Percentiles rank a stretch among this genome's conserved stretches.
Conservation (phyloP, 2,888 invertebrate genomes). For the Eretmocerus hayati region DNA sequence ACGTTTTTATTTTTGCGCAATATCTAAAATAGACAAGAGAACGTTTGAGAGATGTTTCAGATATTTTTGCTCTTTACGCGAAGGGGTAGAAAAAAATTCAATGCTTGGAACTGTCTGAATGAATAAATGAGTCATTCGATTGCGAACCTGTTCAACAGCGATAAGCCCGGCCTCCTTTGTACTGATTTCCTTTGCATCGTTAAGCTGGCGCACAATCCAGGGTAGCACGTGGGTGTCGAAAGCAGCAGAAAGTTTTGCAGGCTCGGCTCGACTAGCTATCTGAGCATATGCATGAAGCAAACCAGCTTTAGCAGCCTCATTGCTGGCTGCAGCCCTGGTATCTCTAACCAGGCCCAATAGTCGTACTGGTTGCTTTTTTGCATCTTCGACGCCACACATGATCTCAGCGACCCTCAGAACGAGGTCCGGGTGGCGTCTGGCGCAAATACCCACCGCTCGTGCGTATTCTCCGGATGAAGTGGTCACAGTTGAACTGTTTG, state of each 20-base stretch:
- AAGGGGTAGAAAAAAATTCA: no score
- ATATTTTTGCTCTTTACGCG: no score
- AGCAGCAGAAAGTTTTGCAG: conserved; percentile 26
- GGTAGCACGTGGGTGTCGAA: conserved; percentile 34
- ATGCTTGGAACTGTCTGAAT: no score
- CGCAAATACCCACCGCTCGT: conserved; percentile 36
- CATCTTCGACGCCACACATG: conserved; percentile 32
- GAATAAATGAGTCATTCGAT: no score
- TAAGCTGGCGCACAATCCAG: conserved; percentile 38
- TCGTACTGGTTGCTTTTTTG: conserved; percentile 33
- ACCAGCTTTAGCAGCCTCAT: conserved; percentile 37
- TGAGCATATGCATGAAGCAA: conserved; percentile 37
- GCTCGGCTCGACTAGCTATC: conserved; percentile 32
- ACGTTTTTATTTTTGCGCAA: no score
- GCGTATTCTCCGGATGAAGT: conserved; percentile 30
- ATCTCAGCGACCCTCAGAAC: conserved; percentile 35
- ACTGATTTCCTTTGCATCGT: conserved; percentile 33
- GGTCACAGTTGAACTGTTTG: no score
- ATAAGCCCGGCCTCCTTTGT: conserved; percentile 36
- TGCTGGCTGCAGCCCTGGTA: conserved; percentile 35
- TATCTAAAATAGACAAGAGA: no score
- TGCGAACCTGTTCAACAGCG: conserved; percentile 39
- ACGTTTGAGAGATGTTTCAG: no score
- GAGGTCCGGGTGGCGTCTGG: conserved; percentile 32
- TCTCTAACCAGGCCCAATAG: conserved; percentile 38